Conservation (phyloP, 2,888 invertebrate species). For the Neocrepidodera transversa region DNA sequence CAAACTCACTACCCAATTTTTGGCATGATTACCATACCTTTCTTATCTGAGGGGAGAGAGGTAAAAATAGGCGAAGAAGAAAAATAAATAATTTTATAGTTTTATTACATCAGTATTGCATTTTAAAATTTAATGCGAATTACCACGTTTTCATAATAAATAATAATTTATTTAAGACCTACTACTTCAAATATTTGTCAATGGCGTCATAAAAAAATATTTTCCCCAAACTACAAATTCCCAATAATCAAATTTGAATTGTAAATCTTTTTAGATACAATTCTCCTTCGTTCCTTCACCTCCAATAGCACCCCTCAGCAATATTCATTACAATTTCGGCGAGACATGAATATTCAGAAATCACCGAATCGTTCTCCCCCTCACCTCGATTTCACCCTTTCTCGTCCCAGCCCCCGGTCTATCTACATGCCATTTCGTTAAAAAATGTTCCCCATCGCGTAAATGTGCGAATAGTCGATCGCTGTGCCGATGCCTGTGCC, state of each 20-base stretch:
- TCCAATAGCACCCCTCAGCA: slow-evolving; percentile 10
- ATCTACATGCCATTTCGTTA: slow-evolving; percentile 14
- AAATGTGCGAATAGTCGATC: slow-evolving; percentile 24
- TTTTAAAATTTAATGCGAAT: too few species aligned
- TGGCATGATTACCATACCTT: too few species aligned
- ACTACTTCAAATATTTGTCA: too few species aligned
- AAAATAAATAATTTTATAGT: too few species aligned
- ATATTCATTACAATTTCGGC: slow-evolving; percentile 30
- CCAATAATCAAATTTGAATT: slow-evolving; percentile 22
- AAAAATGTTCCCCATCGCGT: slow-evolving; percentile 20
- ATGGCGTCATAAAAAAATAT: too few species aligned
- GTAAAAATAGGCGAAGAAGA: too few species aligned
- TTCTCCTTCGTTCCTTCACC: slow-evolving; percentile 2
- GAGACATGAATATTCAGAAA: slow-evolving; percentile 32
- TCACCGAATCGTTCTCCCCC: slow-evolving; percentile 28
- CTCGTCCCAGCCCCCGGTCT: slow-evolving; percentile 11
- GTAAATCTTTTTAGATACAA: slow-evolving; percentile 14
- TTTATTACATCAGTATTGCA: too few species aligned
- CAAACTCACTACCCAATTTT: too few species aligned
- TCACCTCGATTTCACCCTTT: slow-evolving; percentile 31
- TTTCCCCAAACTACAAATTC: slow-evolving; percentile 5
- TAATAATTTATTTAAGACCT: too few species aligned
- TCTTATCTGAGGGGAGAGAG: too few species aligned
- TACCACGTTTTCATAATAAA: too few species aligned
- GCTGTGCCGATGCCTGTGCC: slow-evolving; percentile 9